Evolutionary conservation across 2,888 invertebrate genomes (phyloP).

Genomic region (Caenorhabditis panamensis): DNA sequence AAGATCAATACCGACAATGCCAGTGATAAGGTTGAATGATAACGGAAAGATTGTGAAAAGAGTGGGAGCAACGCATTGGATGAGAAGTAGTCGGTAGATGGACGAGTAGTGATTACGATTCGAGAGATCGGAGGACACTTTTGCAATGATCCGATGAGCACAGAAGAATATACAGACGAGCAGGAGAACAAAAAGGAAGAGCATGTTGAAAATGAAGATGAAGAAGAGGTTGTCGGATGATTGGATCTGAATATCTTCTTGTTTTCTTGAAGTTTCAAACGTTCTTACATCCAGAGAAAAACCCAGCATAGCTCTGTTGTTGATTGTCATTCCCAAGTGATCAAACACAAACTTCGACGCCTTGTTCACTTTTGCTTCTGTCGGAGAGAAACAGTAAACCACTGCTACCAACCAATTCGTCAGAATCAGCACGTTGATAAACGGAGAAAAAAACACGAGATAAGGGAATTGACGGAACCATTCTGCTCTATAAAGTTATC

Average conservation of each 20-base stretch:
- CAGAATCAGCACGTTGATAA: constrained; percentile 22
- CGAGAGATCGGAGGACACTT: constrained; percentile 39
- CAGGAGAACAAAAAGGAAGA: constrained; percentile 17
- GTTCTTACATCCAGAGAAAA: constrained; percentile 26
- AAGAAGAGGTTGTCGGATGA: constrained; percentile 20
- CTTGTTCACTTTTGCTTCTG: constrained; percentile 18
- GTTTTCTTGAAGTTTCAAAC: no score
- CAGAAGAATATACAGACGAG: constrained; percentile 21
- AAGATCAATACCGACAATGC: constrained; percentile 29
- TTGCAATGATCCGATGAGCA: constrained; percentile 37
- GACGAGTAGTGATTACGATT: constrained; percentile 46
- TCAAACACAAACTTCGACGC: constrained; percentile 24
- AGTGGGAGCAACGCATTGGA: constrained; percentile 37
- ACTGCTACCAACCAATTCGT: constrained; percentile 33
- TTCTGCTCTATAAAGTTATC: constrained; percentile 16
- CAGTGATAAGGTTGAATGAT: constrained; percentile 35
- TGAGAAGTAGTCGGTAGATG: constrained; percentile 28
- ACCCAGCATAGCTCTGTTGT: constrained; percentile 27
- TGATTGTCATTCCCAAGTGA: constrained; percentile 23
- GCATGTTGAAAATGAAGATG: constrained; percentile 31
- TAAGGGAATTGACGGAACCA: constrained; percentile 25
- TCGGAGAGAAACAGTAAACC: constrained; percentile 34
- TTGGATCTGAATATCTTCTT: constrained; percentile 6
- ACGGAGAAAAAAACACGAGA: constrained; percentile 13
- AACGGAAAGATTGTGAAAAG: constrained; percentile 36